These are phyloP conservation scores for Siphlonurus alternatus DNA, from an alignment of 2,888 invertebrate species.

Conservation along the genomic window DNA sequence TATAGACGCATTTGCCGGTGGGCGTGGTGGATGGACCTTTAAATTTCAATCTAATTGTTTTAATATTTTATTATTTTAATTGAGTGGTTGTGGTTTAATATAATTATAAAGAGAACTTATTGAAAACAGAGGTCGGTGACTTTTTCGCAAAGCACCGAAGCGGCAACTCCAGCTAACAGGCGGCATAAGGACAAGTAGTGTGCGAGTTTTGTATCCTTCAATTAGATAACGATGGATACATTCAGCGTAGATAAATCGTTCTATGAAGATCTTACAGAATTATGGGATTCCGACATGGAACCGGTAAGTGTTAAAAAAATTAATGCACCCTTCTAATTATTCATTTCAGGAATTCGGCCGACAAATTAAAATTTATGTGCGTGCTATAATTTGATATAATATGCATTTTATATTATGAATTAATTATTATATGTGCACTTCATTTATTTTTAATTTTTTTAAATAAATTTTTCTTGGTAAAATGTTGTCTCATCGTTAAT, in stretches of 20 bases:
- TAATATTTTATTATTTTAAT: not conserved
- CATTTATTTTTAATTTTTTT: too few relatives aligned
- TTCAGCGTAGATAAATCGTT: not conserved
- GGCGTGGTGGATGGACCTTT: slow-evolving; percentile 1
- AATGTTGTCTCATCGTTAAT: too few relatives aligned
- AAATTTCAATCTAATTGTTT: not conserved
- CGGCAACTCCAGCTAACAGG: not conserved
- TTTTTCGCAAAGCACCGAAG: not conserved
- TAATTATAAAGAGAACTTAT: not conserved
- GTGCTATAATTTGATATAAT: too few relatives aligned
- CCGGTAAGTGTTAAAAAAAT: not conserved
- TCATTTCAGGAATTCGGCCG: too few relatives aligned
- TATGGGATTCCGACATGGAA: slow-evolving; percentile 1
- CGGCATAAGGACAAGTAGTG: not conserved
- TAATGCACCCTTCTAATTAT: too few relatives aligned
- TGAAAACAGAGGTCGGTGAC: not conserved
- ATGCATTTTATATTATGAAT: too few relatives aligned
- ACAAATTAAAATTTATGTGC: too few relatives aligned
- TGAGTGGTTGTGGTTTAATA: not conserved
- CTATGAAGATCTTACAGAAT: not conserved
- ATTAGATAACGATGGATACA: not conserved
- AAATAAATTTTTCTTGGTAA: too few relatives aligned
- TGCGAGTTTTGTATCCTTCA: not conserved
- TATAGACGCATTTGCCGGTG: not conserved
- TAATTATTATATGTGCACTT: too few relatives aligned